These are phyloP conservation scores for Drymodes brunneopygia DNA, from an alignment of 2,113 vertebrate species.

Conservation along the genomic window DNA sequence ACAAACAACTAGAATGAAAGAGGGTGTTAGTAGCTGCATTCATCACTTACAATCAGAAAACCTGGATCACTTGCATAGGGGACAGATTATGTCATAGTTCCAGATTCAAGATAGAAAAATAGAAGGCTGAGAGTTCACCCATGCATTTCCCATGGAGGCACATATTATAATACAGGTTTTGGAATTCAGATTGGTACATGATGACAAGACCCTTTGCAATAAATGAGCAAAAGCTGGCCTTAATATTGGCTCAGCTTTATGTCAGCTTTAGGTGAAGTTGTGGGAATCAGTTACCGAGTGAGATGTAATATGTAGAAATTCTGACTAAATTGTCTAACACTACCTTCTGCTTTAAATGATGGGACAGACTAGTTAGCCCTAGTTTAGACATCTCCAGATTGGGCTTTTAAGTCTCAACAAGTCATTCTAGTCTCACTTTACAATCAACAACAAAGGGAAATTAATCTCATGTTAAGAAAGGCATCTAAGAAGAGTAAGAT, in stretches of 20 bases:
- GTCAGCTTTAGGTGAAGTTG: not conserved
- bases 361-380: not conserved
- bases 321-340: not conserved
- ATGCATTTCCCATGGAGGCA: not conserved
- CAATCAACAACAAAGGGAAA: not conserved
- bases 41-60: not conserved
- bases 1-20: not conserved
- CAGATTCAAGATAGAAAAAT: not conserved
- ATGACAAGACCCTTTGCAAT: not conserved
- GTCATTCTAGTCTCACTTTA: not conserved
- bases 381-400: not conserved
- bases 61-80: rapidly evolving
- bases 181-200: not conserved
- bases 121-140: not conserved
- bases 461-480: constrained; percentile 5
- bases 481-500: not conserved
- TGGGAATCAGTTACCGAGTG: not conserved
- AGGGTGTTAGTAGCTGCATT: not conserved
- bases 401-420: not conserved
- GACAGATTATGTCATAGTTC: not conserved
- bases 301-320: not conserved
- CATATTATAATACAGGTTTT: not conserved
- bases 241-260: not conserved
- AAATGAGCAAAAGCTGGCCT: not conserved
- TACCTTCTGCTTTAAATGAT: not conserved